Evolutionary conservation across 2,113 vertebrate species (phyloP).

Genomic region (western clawed frog (Xenopus tropicalis)): UCB_Xtro_10.0 CM004444.2:19914501-19915000

Average conservation of each 20-base stretch:
- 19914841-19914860: slow-evolving; percentile 25
- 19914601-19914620: too few relatives aligned
- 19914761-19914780: slow-evolving; percentile 26
- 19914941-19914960: too few relatives aligned
- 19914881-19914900: not conserved
- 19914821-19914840: slow-evolving; percentile 24
- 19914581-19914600: not conserved
- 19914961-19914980: too few relatives aligned
- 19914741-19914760: slow-evolving; percentile 14
- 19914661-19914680: not conserved
- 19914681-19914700: slow-evolving; percentile 11
- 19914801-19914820: slow-evolving; percentile 16
- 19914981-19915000: too few relatives aligned
- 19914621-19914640: too few relatives aligned
- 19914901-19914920: not conserved
- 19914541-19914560: too few relatives aligned
- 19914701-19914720: slow-evolving; percentile 11
- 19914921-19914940: too few relatives aligned
- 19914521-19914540: too few relatives aligned
- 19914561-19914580: too few relatives aligned
- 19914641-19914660: too few relatives aligned
- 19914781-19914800: slow-evolving; percentile 14
- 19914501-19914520: too few relatives aligned
- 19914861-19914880: slow-evolving; percentile 25
- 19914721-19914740: slow-evolving; percentile 20